phyloP scores from a whole-genome alignment of 53 echinoderm and acorn worm genomes.

The Pentamera pediparva region DNA sequence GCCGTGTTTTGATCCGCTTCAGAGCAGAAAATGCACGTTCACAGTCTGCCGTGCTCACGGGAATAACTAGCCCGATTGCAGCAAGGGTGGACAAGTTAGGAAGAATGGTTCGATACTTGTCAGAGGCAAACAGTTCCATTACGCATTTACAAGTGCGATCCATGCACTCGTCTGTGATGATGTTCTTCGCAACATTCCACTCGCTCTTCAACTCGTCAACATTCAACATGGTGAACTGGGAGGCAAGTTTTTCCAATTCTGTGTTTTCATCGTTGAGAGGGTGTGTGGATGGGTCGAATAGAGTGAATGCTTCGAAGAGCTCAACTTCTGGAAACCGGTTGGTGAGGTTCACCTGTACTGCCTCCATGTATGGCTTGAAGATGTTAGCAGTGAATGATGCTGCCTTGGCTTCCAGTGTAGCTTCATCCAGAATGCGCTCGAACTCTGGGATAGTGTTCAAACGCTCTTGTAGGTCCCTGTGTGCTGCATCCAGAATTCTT shows the following conservation, averaged over 20 bases:
- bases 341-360: neutral
- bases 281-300: neutral
- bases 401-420: neutral
- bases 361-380: constrained; percentile 1
- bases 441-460: neutral
- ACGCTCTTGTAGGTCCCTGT: neutral
- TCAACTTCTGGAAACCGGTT: neutral
- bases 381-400: neutral
- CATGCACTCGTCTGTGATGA: neutral
- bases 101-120: neutral
- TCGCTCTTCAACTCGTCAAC: neutral
- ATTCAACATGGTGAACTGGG: neutral
- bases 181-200: neutral
- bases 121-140: neutral
- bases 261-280: neutral
- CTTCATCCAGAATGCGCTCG: neutral
- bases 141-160: neutral
- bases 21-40: neutral
- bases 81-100: neutral
- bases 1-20: neutral
- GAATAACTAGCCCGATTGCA: constrained; percentile 18
- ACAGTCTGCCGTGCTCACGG: neutral
- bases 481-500: neutral
- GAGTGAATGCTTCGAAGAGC: neutral
- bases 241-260: neutral